Conservation (phyloP, 2,797 vertebrate genomes). For the Acanthurus lineatus region DNA sequence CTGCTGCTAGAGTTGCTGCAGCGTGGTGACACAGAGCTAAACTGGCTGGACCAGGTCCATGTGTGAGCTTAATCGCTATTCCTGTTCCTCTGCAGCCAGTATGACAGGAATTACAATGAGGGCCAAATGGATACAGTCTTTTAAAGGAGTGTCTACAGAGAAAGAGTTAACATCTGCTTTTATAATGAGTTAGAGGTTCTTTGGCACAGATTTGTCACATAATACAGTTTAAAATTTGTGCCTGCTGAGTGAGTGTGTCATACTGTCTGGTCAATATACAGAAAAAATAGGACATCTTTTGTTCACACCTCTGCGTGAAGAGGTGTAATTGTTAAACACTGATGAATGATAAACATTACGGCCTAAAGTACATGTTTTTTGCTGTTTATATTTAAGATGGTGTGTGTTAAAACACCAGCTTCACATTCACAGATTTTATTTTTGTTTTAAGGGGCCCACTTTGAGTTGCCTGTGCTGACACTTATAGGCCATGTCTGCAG, state of each 20-base stretch:
- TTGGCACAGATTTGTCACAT: not conserved
- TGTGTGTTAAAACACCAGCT: not conserved
- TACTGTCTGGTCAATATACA: not conserved
- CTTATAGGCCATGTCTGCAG: conserved; percentile 2
- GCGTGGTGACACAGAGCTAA: conserved; percentile 34
- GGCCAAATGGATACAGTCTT: conserved; percentile 8
- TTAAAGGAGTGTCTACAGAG: not conserved
- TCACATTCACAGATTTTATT: not conserved
- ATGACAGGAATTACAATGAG: conserved; percentile 42
- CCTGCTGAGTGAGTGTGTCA: not conserved
- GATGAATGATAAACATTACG: not conserved
- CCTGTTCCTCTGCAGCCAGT: conserved; percentile 47
- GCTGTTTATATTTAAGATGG: not conserved
- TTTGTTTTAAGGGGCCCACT: too few species aligned
- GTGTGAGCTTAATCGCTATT: conserved; percentile 45
- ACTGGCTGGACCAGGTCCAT: conserved; percentile 47
- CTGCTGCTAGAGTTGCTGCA: conserved; percentile 16
- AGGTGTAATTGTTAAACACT: not conserved
- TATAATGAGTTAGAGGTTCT: not conserved
- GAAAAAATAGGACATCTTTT: not conserved
- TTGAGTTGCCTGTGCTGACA: too few species aligned
- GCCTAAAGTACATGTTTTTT: not conserved
- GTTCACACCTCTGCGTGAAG: not conserved
- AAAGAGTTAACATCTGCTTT: not conserved
- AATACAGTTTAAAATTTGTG: not conserved